phyloP scores from a whole-genome alignment of 2,888 invertebrate genomes.

The Phragmatobia fuliginosa region DNA sequence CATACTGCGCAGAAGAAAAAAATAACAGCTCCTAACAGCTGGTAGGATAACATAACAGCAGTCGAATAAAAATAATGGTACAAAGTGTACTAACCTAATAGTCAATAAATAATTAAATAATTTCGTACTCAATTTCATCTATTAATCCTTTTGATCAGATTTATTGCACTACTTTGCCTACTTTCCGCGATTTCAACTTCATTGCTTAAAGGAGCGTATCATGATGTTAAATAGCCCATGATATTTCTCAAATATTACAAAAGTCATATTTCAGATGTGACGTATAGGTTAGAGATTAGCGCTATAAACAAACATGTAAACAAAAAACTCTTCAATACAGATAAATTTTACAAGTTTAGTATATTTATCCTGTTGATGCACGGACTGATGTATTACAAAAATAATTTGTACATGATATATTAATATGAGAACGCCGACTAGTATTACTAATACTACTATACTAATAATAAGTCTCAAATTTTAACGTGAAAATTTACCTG shows the following conservation, averaged over 20 bases:
- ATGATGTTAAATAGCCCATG: not conserved
- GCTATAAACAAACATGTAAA: not conserved
- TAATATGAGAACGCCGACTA: not conserved
- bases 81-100: too few species aligned
- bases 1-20: too few species aligned
- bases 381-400: not conserved
- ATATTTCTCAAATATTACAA: not conserved
- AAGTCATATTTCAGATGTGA: not conserved
- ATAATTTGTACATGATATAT: not conserved
- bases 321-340: not conserved
- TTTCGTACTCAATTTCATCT: too few species aligned
- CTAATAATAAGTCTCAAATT: conserved; percentile 8
- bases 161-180: too few species aligned
- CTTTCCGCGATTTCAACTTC: not conserved
- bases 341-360: not conserved
- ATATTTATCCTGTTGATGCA: not conserved
- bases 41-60: too few species aligned
- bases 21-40: too few species aligned
- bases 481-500: not conserved
- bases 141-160: too few species aligned
- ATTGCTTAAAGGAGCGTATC: not conserved
- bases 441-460: too few species aligned
- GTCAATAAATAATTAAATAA: too few species aligned
- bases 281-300: not conserved
- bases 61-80: too few species aligned